phyloP scores from a whole-genome alignment of 2,888 invertebrate genomes.

The Balanococcus diminutus region DNA sequence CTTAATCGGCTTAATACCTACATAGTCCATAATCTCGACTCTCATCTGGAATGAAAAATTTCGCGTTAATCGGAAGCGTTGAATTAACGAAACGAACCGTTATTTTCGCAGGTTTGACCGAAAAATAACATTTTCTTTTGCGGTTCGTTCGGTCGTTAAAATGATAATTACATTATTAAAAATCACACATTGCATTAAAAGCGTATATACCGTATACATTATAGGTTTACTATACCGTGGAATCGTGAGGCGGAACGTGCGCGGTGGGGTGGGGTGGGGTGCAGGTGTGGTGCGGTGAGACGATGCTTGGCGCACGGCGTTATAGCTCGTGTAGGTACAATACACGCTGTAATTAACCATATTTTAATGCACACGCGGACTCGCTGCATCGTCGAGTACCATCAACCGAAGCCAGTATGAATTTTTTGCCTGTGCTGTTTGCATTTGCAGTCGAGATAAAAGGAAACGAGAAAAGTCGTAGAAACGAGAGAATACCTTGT shows the following conservation, averaged over 20 bases:
- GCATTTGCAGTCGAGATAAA: no score
- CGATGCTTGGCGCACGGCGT: background rate
- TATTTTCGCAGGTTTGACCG: conserved; percentile 18
- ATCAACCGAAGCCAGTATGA: no score
- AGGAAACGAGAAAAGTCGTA: background rate
- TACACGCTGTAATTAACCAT: background rate
- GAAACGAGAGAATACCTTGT: no score
- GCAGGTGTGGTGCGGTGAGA: background rate
- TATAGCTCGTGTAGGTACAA: background rate
- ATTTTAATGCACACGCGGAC: background rate
- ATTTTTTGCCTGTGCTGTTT: no score
- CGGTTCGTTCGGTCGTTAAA: conserved; percentile 32
- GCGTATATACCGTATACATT: background rate
- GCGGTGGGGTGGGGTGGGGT: background rate
- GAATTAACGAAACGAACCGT: conserved; percentile 13
- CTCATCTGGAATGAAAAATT: background rate
- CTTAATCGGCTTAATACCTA: background rate
- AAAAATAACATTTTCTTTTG: conserved; percentile 23
- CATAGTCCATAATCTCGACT: background rate
- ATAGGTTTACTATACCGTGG: background rate
- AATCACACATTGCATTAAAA: background rate
- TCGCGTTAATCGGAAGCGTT: conserved; percentile 27
- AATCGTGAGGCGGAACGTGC: background rate
- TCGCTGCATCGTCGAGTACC: background rate
- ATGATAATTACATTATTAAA: conserved; percentile 38